Conservation (phyloP, 1,140 invertebrate genomes). For the Mycetomoellerius zeteki region DNA sequence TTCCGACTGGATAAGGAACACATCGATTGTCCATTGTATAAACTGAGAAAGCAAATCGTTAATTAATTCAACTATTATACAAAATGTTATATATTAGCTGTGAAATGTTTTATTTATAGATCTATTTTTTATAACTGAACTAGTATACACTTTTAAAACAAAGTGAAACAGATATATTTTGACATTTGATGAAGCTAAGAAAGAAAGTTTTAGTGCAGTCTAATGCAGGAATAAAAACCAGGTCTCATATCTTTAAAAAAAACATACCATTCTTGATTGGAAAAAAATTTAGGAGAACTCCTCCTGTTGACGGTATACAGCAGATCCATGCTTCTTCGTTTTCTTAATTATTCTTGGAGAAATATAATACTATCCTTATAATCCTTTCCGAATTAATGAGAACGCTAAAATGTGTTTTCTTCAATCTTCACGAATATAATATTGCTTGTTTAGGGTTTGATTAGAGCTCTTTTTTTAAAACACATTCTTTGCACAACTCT, state of each 20-base stretch:
- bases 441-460: neutral
- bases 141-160: too few species aligned
- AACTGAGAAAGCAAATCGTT: slow-evolving; percentile 77
- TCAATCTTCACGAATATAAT: neutral
- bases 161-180: too few species aligned
- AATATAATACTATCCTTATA: neutral
- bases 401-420: neutral
- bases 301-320: slow-evolving; percentile 88
- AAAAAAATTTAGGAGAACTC: slow-evolving; percentile 85
- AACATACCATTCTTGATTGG: slow-evolving; percentile 87
- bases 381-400: neutral
- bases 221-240: too few species aligned
- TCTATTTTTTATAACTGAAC: neutral
- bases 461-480: neutral
- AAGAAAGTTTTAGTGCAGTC: neutral
- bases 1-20: slow-evolving; percentile 93
- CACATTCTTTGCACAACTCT: neutral
- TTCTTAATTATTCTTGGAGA: neutral
- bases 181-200: neutral
- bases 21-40: slow-evolving; percentile 86
- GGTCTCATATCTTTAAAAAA: neutral
- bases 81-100: too few species aligned
- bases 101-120: neutral
- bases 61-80: neutral
- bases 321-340: slow-evolving; percentile 85